Conservation (phyloP, 2,113 vertebrate genomes). For the Symphodus melops region DNA sequence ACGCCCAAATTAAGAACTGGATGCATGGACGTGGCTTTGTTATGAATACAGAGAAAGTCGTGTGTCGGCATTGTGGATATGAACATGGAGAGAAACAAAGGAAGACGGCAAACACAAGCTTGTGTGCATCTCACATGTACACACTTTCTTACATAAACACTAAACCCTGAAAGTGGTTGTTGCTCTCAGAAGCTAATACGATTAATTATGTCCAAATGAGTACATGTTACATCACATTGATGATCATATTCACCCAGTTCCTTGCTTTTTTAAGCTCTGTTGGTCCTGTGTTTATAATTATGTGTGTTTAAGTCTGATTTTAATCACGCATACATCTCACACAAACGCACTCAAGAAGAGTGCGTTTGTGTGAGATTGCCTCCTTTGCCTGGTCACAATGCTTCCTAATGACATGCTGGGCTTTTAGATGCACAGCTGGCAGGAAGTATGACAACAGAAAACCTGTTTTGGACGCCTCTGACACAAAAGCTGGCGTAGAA, state of each 20-base stretch:
- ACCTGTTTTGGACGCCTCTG: not conserved
- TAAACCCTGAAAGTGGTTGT: not conserved
- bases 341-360: too few relatives aligned
- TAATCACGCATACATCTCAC: too few relatives aligned
- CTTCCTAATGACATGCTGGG: slow-evolving; percentile 10
- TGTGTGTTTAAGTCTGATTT: slow-evolving; percentile 14
- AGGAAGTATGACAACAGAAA: slow-evolving; percentile 47
- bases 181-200: not conserved
- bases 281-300: not conserved
- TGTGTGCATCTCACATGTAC: not conserved
- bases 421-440: slow-evolving; percentile 56
- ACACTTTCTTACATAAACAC: not conserved
- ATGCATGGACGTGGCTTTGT: slow-evolving; percentile 40
- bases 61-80: slow-evolving; percentile 31
- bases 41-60: slow-evolving; percentile 42
- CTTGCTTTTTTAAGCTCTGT: slow-evolving; percentile 50
- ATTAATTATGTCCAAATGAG: slow-evolving; percentile 19
- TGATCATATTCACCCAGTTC: slow-evolving; percentile 21
- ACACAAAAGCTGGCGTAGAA: not conserved
- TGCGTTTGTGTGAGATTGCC: not conserved
- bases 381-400: slow-evolving; percentile 21
- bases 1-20: slow-evolving; percentile 33
- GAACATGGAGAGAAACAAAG: slow-evolving; percentile 18
- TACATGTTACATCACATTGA: slow-evolving; percentile 13
- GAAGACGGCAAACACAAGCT: slow-evolving; percentile 13